phyloP scores from a whole-genome alignment of 2,113 vertebrate genomes.

The Paradoxurus hermaphroditus region DNA sequence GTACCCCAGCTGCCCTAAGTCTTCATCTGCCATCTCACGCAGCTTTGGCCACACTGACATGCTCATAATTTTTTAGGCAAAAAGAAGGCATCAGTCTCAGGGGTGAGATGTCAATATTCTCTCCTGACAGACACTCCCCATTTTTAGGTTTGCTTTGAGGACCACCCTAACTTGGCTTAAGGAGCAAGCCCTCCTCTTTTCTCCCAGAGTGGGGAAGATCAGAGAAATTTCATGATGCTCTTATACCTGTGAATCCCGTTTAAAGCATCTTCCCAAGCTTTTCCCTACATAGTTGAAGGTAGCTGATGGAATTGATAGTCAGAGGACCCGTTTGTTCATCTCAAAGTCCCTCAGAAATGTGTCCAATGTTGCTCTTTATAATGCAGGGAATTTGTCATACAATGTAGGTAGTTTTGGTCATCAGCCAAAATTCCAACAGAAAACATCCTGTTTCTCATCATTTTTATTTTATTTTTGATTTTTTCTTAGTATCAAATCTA shows the following conservation, averaged over 20 bases:
- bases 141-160: not conserved
- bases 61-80: not conserved
- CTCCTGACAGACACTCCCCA: not conserved
- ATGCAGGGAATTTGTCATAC: not conserved
- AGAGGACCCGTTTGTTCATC: not conserved
- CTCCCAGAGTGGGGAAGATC: not conserved
- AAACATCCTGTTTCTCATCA: not conserved
- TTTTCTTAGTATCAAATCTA: not conserved
- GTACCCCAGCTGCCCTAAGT: fast-evolving
- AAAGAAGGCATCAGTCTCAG: not conserved
- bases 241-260: not conserved
- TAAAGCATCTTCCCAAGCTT: not conserved
- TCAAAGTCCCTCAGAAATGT: not conserved
- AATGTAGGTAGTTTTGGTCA: not conserved
- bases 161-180: not conserved
- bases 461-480: not conserved
- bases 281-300: not conserved
- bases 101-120: not conserved
- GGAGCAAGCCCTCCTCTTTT: not conserved
- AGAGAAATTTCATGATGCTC: not conserved
- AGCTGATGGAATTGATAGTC: not conserved
- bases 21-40: not conserved
- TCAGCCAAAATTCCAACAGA: not conserved
- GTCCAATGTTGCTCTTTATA: not conserved
- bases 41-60: not conserved